Percentiles rank a stretch among this genome's conserved stretches.
Conservation (phyloP, 2,797 vertebrate species). For the Channallabes apus region DNA sequence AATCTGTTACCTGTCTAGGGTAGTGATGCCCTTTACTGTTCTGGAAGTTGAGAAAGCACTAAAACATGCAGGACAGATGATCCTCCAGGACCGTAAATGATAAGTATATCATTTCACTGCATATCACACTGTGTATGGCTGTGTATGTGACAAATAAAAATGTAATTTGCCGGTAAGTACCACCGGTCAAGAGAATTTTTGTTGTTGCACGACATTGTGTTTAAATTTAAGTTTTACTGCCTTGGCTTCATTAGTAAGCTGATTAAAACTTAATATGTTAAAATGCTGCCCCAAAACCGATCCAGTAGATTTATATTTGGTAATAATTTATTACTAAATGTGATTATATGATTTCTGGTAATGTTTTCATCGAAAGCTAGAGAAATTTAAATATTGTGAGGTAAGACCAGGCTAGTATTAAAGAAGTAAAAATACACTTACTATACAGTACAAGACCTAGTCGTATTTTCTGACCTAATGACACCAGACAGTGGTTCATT, state of each 20-base stretch:
- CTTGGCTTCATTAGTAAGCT: neutral
- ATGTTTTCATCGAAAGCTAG: neutral
- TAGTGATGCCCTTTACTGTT: too few relatives aligned
- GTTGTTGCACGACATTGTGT: neutral
- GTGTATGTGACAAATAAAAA: too few relatives aligned
- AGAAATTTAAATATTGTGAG: neutral
- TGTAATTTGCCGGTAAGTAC: too few relatives aligned
- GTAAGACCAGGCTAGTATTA: neutral
- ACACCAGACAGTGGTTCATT: conserved; percentile 8
- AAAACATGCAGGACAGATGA: too few relatives aligned
- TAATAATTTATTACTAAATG: neutral
- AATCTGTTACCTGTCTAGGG: neutral
- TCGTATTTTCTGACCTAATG: neutral
- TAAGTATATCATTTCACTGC: too few relatives aligned
- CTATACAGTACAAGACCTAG: neutral
- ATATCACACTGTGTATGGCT: too few relatives aligned
- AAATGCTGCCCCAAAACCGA: neutral
- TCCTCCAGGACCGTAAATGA: too few relatives aligned
- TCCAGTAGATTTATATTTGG: neutral
- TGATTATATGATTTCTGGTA: neutral
- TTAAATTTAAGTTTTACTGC: neutral
- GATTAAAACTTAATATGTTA: neutral
- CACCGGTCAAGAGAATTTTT: neutral
- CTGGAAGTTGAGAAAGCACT: too few relatives aligned
- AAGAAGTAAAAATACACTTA: neutral